phyloP scores from a whole-genome alignment of 1,140 invertebrate genomes.

The Macrocentrus cingulum region DNA sequence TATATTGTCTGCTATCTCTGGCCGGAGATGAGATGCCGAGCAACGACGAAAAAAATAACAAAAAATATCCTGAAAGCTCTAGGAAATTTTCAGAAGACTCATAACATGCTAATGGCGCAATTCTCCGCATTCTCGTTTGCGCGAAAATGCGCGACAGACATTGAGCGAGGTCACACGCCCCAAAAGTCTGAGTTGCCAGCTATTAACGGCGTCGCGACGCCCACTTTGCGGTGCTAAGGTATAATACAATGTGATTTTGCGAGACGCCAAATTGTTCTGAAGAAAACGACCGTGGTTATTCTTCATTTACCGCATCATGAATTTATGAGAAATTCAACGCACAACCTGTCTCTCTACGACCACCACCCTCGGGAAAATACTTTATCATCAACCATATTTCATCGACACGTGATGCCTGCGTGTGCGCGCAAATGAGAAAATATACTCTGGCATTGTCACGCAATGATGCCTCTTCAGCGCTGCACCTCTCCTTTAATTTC shows the following conservation, averaged over 20 bases:
- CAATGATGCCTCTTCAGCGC: background rate
- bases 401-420: too few relatives aligned
- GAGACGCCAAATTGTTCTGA: conserved; percentile 5
- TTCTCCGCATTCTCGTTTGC: background rate
- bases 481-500: background rate
- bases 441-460: background rate
- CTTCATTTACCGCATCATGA: background rate
- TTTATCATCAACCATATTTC: too few relatives aligned
- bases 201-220: conserved; percentile 16
- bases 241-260: conserved; percentile 5
- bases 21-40: background rate
- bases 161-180: background rate
- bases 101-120: conserved; percentile 10
- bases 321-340: background rate
- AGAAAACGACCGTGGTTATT: too few relatives aligned
- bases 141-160: too few relatives aligned
- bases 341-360: background rate
- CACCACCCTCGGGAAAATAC: background rate
- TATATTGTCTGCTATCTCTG: background rate
- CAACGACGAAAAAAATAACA: background rate
- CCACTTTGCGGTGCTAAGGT: conserved; percentile 11
- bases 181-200: conserved; percentile 12
- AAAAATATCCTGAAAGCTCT: background rate
- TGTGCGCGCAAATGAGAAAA: too few relatives aligned
- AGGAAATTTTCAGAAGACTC: conserved; percentile 4